Conservation (phyloP, 2,113 vertebrate species). For the Chiloscyllium plagiosum region DNA sequence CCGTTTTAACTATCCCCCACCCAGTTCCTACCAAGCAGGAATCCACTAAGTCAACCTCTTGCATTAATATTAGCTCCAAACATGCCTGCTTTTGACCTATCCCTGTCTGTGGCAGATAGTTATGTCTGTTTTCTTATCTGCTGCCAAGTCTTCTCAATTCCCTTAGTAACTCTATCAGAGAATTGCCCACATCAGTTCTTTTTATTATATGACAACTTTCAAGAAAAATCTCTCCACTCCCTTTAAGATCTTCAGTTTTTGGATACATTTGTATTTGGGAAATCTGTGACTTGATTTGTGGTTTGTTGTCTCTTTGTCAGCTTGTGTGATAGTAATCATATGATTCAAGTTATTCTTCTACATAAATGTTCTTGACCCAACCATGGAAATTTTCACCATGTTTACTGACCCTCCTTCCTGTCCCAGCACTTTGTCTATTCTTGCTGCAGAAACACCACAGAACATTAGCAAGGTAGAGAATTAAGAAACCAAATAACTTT, state of each 20-base stretch:
- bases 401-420: not conserved
- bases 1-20: not conserved
- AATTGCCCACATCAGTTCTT: not conserved
- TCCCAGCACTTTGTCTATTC: not conserved
- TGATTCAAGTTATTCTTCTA: not conserved
- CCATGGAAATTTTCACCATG: not conserved
- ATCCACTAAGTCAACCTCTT: not conserved
- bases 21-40: not conserved
- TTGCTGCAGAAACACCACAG: not conserved
- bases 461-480: not conserved
- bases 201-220: not conserved
- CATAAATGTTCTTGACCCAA: not conserved
- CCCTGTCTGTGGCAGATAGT: not conserved
- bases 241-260: not conserved
- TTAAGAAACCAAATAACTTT: not conserved
- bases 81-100: not conserved
- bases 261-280: not conserved
- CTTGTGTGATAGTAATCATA: not conserved
- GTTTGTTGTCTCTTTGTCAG: conserved; percentile 9
- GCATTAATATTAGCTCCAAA: not conserved
- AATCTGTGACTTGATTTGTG: not conserved
- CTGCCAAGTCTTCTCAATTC: not conserved
- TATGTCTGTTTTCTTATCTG: not conserved
- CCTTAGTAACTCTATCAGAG: not conserved
- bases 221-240: not conserved